phyloP scores from a whole-genome alignment of 1,140 invertebrate genomes.

The Cephus cinctus region DNA sequence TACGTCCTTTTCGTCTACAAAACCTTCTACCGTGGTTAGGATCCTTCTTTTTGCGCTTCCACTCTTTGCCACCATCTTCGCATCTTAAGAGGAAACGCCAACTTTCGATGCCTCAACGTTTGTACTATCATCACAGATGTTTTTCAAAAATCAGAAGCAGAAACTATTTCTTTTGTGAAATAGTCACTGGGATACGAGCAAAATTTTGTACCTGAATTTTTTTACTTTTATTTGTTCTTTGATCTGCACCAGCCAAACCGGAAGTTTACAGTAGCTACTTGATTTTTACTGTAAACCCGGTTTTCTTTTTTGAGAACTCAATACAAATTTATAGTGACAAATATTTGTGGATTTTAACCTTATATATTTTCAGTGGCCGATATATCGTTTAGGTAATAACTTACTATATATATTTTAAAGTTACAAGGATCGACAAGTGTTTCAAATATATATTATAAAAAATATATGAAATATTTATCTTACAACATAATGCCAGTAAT shows the following conservation, averaged over 20 bases:
- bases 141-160: not conserved
- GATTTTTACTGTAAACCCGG: not conserved
- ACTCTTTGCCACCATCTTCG: not conserved
- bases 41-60: not conserved
- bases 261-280: not conserved
- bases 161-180: not conserved
- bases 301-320: not conserved
- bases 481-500: no score
- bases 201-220: not conserved
- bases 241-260: not conserved
- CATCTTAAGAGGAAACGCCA: not conserved
- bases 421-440: no score
- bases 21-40: not conserved
- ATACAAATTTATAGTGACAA: not conserved
- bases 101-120: not conserved
- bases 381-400: not conserved
- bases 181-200: not conserved
- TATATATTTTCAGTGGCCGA: not conserved
- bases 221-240: not conserved
- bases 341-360: not conserved
- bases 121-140: not conserved
- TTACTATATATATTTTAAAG: no score
- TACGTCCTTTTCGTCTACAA: constrained; percentile 9
- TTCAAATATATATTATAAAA: no score
- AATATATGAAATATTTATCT: no score